These are phyloP conservation scores for Rallus limicola DNA, from an alignment of 2,113 vertebrate genomes.

Conservation along the genomic window DNA sequence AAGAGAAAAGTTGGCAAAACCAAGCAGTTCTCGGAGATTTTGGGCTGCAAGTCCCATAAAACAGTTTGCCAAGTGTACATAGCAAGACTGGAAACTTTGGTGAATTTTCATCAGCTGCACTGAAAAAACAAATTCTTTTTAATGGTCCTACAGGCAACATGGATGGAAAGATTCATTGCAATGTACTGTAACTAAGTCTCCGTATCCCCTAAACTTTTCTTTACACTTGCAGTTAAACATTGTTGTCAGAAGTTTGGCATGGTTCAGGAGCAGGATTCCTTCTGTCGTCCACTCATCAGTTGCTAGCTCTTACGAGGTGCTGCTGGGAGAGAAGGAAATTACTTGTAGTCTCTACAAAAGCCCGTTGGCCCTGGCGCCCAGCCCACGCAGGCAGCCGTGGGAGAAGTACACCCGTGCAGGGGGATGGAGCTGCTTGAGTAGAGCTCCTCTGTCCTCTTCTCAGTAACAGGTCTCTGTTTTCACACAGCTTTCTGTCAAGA, in stretches of 20 bases:
- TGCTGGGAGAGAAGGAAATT: constrained; percentile 29
- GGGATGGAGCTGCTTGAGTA: not conserved
- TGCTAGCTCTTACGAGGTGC: not conserved
- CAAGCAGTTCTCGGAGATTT: not conserved
- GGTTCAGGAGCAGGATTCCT: not conserved
- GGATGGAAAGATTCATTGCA: not conserved
- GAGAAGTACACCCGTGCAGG: rapidly evolving
- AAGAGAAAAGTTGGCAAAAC: constrained; percentile 7
- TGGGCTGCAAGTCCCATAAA: not conserved
- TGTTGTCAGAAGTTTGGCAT: not conserved
- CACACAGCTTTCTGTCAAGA: not conserved
- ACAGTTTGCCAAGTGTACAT: not conserved
- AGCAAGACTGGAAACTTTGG: not conserved
- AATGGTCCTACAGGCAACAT: not conserved
- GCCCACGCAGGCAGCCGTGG: not conserved
- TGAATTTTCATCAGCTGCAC: not conserved
- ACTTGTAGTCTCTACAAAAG: not conserved
- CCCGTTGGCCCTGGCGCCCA: not conserved
- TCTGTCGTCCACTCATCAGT: not conserved
- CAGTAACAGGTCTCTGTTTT: not conserved
- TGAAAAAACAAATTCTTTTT: not conserved
- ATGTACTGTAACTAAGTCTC: not conserved
- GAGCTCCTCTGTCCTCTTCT: not conserved
- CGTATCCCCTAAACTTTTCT: not conserved
- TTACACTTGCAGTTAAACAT: not conserved